Percentiles rank a stretch among this genome's conserved stretches.
Conservation (phyloP, 2,888 invertebrate genomes). For the Pemphredon lugubris region DNA sequence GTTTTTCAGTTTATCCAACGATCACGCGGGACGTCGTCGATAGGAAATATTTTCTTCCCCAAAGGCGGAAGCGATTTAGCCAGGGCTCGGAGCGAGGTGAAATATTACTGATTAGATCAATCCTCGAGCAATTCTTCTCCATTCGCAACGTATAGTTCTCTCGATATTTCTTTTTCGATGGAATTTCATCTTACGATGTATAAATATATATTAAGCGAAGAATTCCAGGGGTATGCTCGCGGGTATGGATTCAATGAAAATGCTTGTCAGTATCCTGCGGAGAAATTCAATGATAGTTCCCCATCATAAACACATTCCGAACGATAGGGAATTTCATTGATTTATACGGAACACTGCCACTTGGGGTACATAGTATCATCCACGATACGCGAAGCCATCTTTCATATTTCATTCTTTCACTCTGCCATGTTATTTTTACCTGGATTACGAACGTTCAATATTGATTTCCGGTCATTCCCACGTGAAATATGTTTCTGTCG, state of each 20-base stretch:
- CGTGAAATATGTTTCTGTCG: constrained; percentile 19
- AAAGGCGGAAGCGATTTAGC: neutral
- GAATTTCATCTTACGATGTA: neutral
- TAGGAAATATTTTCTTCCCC: constrained; percentile 19
- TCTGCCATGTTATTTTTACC: constrained; percentile 7
- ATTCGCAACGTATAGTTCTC: neutral
- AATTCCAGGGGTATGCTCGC: neutral
- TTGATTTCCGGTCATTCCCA: constrained; percentile 13
- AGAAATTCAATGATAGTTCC: constrained; percentile 4
- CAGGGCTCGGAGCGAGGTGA: neutral
- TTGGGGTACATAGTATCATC: constrained; percentile 3
- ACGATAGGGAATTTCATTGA: constrained; percentile 29
- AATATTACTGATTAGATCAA: constrained; percentile 32
- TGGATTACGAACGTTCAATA: constrained; percentile 20
- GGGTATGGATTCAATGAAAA: constrained; percentile 13
- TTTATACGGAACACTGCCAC: constrained; percentile 13
- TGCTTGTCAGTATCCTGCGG: constrained; percentile 4
- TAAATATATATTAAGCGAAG: constrained; percentile 1
- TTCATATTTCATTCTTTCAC: constrained; percentile 38
- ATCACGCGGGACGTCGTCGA: neutral
- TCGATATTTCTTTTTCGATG: no score
- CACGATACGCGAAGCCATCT: constrained; percentile 3
- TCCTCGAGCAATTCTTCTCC: neutral
- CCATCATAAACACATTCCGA: neutral
- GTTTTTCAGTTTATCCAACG: no score